These are phyloP conservation scores for Apocheima hispidaria DNA, from an alignment of 2,888 invertebrate species.

Conservation along the genomic window DNA sequence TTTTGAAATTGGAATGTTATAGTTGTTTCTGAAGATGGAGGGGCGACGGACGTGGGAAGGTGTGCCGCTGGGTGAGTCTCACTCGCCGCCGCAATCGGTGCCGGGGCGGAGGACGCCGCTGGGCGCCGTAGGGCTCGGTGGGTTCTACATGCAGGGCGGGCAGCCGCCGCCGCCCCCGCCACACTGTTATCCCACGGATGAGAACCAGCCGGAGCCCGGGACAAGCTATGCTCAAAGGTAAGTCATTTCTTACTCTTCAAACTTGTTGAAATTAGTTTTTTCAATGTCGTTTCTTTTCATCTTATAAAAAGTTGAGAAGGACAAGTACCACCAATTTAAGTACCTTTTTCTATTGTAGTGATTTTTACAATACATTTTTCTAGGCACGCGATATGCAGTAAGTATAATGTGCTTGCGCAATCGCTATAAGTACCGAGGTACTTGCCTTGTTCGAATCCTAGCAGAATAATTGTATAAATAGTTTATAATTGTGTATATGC, in stretches of 20 bases:
- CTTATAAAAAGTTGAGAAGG: background rate
- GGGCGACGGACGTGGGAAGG: constrained; percentile 83
- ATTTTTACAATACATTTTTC: no score
- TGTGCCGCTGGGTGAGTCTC: constrained; percentile 78
- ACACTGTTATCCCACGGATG: constrained; percentile 89
- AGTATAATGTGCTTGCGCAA: no score
- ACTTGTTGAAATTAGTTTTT: background rate
- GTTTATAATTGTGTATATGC: no score
- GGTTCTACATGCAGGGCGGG: constrained; percentile 93
- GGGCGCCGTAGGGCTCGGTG: constrained; percentile 93
- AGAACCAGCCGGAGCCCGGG: constrained; percentile 91
- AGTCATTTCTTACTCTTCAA: constrained; percentile 39
- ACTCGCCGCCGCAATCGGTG: constrained; percentile 87
- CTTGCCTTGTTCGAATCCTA: no score
- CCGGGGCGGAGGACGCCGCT: constrained; percentile 91
- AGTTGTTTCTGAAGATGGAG: constrained; percentile 69
- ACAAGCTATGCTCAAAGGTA: constrained; percentile 83
- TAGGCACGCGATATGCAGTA: no score
- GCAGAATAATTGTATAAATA: no score
- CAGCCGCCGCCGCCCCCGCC: constrained; percentile 83
- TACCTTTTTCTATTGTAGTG: no score
- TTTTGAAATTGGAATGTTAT: constrained; percentile 64
- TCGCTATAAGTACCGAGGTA: no score
- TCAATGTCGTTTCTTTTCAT: background rate
- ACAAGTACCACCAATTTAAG: no score